A percentile compares a stretch with the other conserved stretches of the same genome.
Evolutionary conservation across 2,888 invertebrate species (phyloP).

Genomic region (Melikaiella ostensackeni): DNA sequence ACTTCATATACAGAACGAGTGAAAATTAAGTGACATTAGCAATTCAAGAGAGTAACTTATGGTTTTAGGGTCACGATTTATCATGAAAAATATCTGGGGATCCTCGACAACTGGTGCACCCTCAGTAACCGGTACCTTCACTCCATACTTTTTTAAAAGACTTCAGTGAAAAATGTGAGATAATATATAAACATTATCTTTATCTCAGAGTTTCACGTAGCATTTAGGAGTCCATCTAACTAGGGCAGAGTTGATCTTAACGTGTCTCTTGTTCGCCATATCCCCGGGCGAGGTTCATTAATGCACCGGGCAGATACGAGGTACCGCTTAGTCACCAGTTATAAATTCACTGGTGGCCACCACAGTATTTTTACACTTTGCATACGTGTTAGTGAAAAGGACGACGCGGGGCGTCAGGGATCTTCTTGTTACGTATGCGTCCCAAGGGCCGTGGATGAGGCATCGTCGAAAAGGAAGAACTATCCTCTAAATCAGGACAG

Average conservation of each 20-base stretch:
- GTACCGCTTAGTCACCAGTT: constrained; percentile 19
- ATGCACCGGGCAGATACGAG: constrained; percentile 7
- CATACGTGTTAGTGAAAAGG: constrained; percentile 60
- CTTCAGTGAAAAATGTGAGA: constrained; percentile 16
- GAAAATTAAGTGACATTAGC: too few species aligned
- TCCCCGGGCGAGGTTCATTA: constrained; percentile 27
- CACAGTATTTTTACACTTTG: constrained; percentile 47
- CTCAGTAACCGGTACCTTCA: too few species aligned
- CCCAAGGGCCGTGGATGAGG: constrained; percentile 70
- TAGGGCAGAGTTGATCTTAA: constrained; percentile 31
- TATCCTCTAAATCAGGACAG: constrained; percentile 72
- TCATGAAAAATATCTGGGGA: too few species aligned
- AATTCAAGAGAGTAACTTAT: too few species aligned
- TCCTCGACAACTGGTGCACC: too few species aligned
- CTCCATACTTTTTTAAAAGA: too few species aligned
- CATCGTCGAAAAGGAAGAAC: constrained; percentile 68
- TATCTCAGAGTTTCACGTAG: not conserved
- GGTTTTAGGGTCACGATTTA: too few species aligned
- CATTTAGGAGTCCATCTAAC: constrained; percentile 18
- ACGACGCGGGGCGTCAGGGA: constrained; percentile 64
- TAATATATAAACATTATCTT: constrained; percentile 18
- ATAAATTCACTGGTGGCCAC: constrained; percentile 26
- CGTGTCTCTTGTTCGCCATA: constrained; percentile 9
- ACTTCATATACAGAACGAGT: too few species aligned
- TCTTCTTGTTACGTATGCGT: constrained; percentile 65